A percentile compares a stretch with the other conserved stretches of the same genome.
These are phyloP conservation scores for Apogon hyalosoma DNA, from an alignment of 2,797 vertebrate genomes.

Conservation along the genomic window DNA sequence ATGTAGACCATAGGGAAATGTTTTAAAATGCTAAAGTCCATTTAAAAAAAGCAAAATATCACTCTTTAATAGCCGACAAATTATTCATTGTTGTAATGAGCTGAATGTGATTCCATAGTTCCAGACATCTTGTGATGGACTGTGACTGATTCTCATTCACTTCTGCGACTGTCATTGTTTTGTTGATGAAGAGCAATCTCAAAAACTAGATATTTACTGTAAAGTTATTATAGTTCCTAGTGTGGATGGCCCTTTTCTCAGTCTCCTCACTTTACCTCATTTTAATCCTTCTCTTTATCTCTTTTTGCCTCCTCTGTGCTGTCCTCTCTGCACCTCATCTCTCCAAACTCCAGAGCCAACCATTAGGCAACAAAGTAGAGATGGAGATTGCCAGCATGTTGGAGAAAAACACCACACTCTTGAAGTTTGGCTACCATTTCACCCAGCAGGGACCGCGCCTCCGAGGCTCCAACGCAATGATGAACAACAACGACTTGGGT, in stretches of 20 bases:
- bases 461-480: constrained; percentile 96
- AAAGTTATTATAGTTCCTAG: too few species aligned
- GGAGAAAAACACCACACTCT: constrained; percentile 93
- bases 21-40: too few species aligned
- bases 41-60: too few species aligned
- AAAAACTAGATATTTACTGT: too few species aligned
- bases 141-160: too few species aligned
- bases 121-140: too few species aligned
- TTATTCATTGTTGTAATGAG: too few species aligned
- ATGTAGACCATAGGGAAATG: too few species aligned
- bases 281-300: neutral
- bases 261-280: neutral
- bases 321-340: neutral
- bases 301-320: neutral
- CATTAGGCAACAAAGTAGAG: constrained; percentile 97
- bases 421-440: constrained; percentile 98
- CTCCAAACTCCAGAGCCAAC: constrained; percentile 89
- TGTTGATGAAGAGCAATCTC: too few species aligned
- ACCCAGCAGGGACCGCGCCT: constrained; percentile 97
- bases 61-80: too few species aligned
- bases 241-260: neutral
- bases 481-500: constrained; percentile 99
- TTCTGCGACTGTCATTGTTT: too few species aligned
- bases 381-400: constrained; percentile 99
- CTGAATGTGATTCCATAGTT: too few species aligned